Evolutionary conservation across 2,888 invertebrate species (phyloP), one percentile per base, ranked within the genome.

Genomic region (Drosophila basisetae): DNA sequence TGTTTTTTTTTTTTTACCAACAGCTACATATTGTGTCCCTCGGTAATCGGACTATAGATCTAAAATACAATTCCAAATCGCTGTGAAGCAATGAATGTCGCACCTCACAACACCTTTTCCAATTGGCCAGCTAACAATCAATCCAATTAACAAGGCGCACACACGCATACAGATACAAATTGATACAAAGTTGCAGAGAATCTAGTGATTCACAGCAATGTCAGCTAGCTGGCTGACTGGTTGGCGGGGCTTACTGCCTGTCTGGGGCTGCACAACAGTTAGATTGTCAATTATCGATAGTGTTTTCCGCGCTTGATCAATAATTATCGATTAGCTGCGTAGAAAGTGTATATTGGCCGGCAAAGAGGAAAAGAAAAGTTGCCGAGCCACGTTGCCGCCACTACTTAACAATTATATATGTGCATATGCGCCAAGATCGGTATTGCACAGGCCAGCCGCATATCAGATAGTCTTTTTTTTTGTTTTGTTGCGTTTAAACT

Each of bases 271-370:
- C 58, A 61, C 68, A 68, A 73, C 72, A 74, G 74, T 76, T 68
- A 90, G 90, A 91, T 90, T 91, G 81, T 84, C 90, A 90, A 90
- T 90, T 90, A 90, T 78, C 83, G 89, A 89, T 89, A 89, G 77
- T 89, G 86, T 75, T 82, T 64, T 78, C 56, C 74, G 73, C 69
- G 79, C 78, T 76, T 78, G 90, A 89, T 89, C 84, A 84, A 88
- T 86, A 89, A 89, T 89, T 89, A 89, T 90, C 84, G 89, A 90
- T 90, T 86, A 84, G 82, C 80, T 79, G 81, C 71, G 76, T 77
- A 74, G 73, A 78, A 78, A 82, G 82, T 78, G 58, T 76, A 68
- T 35, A 25, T 54, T 52, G 56, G 67, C 50, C 64, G 53, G 55
- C 43, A 37, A 39, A 59, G 47, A 60, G 62, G 61, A 65, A 79